Conservation (phyloP, 1,140 invertebrate genomes). For the Hypsibius dujardini region DNA sequence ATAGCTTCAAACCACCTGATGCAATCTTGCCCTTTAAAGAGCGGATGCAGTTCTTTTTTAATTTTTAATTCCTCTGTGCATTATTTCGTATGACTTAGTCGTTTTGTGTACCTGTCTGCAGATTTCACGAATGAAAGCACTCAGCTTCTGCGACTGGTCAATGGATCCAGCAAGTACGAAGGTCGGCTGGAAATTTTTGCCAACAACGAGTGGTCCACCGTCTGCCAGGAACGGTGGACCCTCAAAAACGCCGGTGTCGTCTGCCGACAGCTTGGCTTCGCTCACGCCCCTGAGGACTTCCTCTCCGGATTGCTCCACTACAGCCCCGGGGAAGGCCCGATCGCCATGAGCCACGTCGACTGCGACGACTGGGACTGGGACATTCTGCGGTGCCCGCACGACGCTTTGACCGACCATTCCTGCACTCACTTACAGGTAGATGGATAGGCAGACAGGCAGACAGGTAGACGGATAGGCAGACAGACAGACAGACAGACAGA, state of each 20-base stretch:
- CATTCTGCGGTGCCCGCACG: conserved; percentile 51
- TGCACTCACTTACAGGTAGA: conserved; percentile 40
- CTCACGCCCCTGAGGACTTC: conserved; percentile 81
- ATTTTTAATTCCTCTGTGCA: not conserved
- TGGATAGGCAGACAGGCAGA: no score
- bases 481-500: no score
- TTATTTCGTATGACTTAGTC: not conserved
- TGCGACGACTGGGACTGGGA: conserved; percentile 83
- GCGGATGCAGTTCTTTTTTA: not conserved
- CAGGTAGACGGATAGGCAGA: no score
- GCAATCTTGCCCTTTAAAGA: not conserved
- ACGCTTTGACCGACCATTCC: conserved; percentile 49
- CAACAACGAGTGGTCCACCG: conserved; percentile 71
- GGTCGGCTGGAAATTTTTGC: conserved; percentile 62
- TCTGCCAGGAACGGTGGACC: conserved; percentile 90
- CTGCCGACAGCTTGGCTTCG: conserved; percentile 82
- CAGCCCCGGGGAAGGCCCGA: conserved; percentile 22
- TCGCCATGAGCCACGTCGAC: conserved; percentile 53
- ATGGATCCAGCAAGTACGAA: conserved; percentile 52
- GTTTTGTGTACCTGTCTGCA: not conserved
- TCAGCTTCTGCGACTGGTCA: conserved; percentile 46
- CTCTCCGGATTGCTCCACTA: conserved; percentile 47
- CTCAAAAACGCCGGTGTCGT: conserved; percentile 74
- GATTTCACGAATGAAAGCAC: conserved; percentile 26
- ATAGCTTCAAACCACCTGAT: no score